Evolutionary conservation across 1,140 invertebrate species (phyloP).

Genomic region (Bombus pascuorum): DNA sequence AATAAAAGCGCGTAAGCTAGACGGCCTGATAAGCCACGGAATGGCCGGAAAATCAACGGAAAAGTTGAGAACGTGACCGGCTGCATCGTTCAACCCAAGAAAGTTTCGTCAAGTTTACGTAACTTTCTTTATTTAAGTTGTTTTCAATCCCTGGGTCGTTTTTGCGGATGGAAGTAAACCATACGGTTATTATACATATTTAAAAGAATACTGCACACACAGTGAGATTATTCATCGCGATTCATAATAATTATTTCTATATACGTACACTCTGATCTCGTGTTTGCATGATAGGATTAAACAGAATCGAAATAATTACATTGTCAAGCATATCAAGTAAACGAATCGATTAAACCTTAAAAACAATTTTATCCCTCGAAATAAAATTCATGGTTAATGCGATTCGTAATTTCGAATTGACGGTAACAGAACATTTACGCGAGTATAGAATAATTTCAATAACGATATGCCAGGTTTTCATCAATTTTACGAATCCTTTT

Average conservation of each 20-base stretch:
- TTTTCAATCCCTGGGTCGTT: too few species aligned
- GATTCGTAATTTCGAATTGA: background rate
- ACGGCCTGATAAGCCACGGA: constrained; percentile 50
- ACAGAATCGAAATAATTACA: background rate
- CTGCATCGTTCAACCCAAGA: background rate
- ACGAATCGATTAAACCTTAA: background rate
- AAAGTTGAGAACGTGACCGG: constrained; percentile 49
- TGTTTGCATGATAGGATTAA: background rate
- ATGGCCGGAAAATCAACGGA: constrained; percentile 1
- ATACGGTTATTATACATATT: background rate
- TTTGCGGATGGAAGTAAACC: background rate
- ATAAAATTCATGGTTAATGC: too few species aligned
- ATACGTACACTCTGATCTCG: background rate
- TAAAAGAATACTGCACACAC: background rate
- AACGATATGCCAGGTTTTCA: background rate
- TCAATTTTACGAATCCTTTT: background rate
- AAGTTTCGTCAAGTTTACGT: constrained; percentile 27
- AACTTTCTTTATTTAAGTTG: constrained; percentile 58
- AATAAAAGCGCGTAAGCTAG: constrained; percentile 49
- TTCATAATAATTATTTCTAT: too few species aligned
- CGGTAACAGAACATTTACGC: background rate
- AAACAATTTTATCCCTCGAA: background rate
- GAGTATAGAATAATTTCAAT: background rate
- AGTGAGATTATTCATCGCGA: background rate
- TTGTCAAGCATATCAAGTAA: background rate